phyloP scores from a whole-genome alignment of 2,113 vertebrate species.

The Triplophysa rosa region DNA sequence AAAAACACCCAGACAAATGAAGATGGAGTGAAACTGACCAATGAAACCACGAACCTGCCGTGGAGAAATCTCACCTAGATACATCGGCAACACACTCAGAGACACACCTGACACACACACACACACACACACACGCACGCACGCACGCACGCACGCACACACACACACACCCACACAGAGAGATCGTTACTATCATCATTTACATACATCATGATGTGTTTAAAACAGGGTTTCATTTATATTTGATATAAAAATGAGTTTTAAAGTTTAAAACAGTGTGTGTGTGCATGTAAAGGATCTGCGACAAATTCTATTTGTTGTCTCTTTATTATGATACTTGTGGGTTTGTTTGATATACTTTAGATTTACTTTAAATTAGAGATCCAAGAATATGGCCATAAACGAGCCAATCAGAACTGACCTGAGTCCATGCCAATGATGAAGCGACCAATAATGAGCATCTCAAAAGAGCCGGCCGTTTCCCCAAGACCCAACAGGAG shows the following conservation, averaged over 20 bases:
- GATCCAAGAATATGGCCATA: neutral
- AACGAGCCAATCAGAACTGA: slow-evolving; percentile 62
- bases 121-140: slow-evolving; percentile 11
- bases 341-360: too few relatives aligned
- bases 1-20: slow-evolving; percentile 93
- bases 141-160: too few relatives aligned
- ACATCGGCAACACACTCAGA: slow-evolving; percentile 91
- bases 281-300: too few relatives aligned
- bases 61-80: slow-evolving; percentile 92
- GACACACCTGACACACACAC: slow-evolving; percentile 79
- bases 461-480: slow-evolving; percentile 81
- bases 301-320: too few relatives aligned
- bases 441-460: slow-evolving; percentile 88
- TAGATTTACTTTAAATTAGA: too few relatives aligned
- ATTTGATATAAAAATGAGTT: too few relatives aligned
- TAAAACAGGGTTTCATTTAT: too few relatives aligned
- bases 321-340: too few relatives aligned
- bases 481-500: slow-evolving; percentile 82
- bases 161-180: slow-evolving; percentile 15
- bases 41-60: slow-evolving; percentile 85
- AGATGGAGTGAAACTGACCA: slow-evolving; percentile 89
- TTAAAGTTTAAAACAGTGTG: too few relatives aligned
- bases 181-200: neutral
- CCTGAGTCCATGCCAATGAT: slow-evolving; percentile 90
- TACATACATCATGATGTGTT: too few relatives aligned